Base-by-base conservation (phyloP, 2,797 vertebrate genomes). In the Rhadinocentrus ornatus region DNA sequence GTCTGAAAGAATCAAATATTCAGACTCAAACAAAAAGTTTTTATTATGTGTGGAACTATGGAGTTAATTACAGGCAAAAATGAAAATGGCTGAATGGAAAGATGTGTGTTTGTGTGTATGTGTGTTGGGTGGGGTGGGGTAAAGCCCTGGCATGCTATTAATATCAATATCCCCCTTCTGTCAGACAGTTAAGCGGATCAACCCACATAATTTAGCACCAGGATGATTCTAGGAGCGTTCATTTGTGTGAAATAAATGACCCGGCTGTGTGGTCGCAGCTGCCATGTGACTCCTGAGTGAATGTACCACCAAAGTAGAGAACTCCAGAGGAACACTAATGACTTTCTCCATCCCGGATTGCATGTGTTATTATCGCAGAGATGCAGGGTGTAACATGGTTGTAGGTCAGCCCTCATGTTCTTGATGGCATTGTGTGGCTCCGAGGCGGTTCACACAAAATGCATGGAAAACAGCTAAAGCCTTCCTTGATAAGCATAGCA, bases 111-210 rank as follows among this genome's bases (percentile, higher is more conserved):
- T 60, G 57, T 55, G 41, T 32, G 66, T 64, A 56, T 59, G 24
- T 41, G 63, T 27, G 26, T 13, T 16, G n/a, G n/a, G 6, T 1
- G 12, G 3, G 29, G 26, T 37, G 20, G 46, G 22, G 6, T 6
- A n/a, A 54, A 31, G 59, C 44, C 53, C 70, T 54, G 68, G 50
- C 22, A 22, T 63, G 73, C 67, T 84, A 88, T 89, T 84, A 86
- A 89, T 88, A 81, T 77, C 64, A 83, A 89, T 85, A 78, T 79
- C 66, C 58, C 7, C 1, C 68, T 67, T 75, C 78, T 52, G 31
- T 81, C 74, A 61, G 80, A 81, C 77, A 72, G 65, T 82, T 82
- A 80, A 88, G 77, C 67, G 44, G 88, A 84, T 86, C 84, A 78
- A 55, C 88, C 88, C 81, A 78, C 77, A 81, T 75, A 55, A 80